A percentile compares a stretch with the other conserved stretches of the same genome.
Evolutionary conservation across 2,888 invertebrate species (phyloP).

Genomic region (Pollenia griseotomentosa): DNA sequence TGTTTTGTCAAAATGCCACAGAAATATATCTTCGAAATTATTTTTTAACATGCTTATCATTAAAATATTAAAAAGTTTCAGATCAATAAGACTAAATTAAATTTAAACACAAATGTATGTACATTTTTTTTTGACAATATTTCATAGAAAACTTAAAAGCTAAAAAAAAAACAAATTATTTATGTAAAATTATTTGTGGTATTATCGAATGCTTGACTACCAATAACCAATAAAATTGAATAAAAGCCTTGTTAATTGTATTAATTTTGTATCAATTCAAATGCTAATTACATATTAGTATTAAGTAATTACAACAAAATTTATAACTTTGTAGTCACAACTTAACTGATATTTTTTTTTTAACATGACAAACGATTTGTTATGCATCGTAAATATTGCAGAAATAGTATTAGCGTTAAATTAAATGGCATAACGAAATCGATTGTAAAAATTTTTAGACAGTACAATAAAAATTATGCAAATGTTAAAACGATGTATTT

Average conservation of each 20-base stretch:
- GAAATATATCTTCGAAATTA: no score
- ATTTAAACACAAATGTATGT: no score
- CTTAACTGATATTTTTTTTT: conserved; percentile 36
- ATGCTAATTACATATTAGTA: conserved; percentile 52
- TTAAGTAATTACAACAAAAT: conserved; percentile 51
- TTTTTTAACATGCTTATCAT: no score
- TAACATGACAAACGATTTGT: conserved; percentile 33
- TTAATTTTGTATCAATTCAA: conserved; percentile 38
- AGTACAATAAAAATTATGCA: conserved; percentile 35
- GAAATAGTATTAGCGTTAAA: neutral
- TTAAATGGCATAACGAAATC: neutral
- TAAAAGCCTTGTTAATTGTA: neutral
- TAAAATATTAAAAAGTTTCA: no score
- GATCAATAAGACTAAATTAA: no score
- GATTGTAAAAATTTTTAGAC: neutral
- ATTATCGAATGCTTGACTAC: no score
- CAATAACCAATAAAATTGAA: neutral
- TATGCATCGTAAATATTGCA: conserved; percentile 25
- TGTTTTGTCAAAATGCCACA: no score
- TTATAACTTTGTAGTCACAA: conserved; percentile 22
- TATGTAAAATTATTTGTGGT: no score
- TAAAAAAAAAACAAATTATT: no score
- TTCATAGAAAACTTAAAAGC: no score
- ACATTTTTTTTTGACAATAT: no score
- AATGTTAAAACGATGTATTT: conserved; percentile 22